phyloP scores from a whole-genome alignment of 2,888 invertebrate genomes.

The Zhuqinia jingwanae region DNA sequence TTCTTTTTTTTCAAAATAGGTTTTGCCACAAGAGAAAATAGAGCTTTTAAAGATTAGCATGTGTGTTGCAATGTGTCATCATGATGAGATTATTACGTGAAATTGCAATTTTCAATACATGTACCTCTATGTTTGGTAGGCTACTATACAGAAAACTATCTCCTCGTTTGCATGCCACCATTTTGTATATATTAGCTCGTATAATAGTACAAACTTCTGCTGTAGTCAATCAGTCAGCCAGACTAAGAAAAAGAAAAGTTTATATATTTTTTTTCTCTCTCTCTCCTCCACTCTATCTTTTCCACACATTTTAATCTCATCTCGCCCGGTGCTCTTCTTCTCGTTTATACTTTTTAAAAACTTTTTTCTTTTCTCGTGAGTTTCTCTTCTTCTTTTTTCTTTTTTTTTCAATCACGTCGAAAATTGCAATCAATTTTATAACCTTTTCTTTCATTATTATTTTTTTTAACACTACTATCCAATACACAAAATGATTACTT shows the following conservation, averaged over 20 bases:
- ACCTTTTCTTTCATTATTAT: neutral
- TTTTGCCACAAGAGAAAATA: slow-evolving; percentile 21
- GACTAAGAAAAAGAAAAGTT: no score
- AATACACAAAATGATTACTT: no score
- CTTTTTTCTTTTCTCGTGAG: neutral
- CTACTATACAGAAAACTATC: neutral
- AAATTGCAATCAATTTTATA: neutral
- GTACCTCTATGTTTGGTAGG: neutral
- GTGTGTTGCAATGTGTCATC: slow-evolving; percentile 51
- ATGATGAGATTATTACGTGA: slow-evolving; percentile 50
- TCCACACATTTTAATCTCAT: slow-evolving; percentile 30
- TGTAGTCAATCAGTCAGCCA: no score
- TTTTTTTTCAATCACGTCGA: neutral
- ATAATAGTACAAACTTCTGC: no score
- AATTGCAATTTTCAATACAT: slow-evolving; percentile 46
- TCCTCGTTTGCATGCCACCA: no score
- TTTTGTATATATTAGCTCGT: no score
- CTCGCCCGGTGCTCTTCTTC: slow-evolving; percentile 16
- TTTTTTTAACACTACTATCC: no score
- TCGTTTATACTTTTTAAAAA: neutral
- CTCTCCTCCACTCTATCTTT: slow-evolving; percentile 34
- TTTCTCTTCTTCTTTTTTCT: slow-evolving; percentile 12
- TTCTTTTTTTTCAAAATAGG: neutral
- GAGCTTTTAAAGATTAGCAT: slow-evolving; percentile 2
- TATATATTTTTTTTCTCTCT: no score